These are phyloP conservation scores for Pseudotriccus pelzelni DNA, from an alignment of 2,797 vertebrate species.

Conservation along the genomic window DNA sequence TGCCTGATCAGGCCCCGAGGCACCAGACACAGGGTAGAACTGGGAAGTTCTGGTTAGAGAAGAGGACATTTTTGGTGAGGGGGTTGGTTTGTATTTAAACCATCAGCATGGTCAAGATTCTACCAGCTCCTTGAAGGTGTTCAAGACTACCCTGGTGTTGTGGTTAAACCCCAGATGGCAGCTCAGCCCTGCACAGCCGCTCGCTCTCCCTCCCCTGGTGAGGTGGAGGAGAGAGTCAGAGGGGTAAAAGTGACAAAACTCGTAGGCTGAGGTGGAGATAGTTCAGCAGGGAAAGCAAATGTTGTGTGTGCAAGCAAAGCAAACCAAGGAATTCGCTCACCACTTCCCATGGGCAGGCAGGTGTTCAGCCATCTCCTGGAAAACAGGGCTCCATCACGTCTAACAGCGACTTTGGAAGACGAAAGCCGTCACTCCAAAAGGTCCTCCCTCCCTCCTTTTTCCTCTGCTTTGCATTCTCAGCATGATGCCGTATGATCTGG, in stretches of 20 bases:
- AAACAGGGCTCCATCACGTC: background rate
- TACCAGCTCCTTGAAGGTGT: background rate
- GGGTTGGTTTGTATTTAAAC: background rate
- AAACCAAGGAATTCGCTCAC: background rate
- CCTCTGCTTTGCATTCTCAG: background rate
- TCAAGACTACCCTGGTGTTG: background rate
- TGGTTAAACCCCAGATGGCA: background rate
- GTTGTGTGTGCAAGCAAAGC: background rate
- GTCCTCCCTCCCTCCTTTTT: background rate
- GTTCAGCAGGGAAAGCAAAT: background rate
- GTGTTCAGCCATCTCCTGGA: background rate
- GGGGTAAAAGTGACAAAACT: background rate
- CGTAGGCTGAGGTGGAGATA: background rate
- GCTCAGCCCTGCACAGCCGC: background rate
- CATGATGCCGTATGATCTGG: background rate
- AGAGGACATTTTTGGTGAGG: background rate
- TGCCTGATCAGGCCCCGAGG: background rate
- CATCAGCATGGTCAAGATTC: background rate
- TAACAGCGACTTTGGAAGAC: background rate
- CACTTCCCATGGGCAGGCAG: background rate
- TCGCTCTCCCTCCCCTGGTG: background rate
- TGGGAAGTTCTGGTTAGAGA: background rate
- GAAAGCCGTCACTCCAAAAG: background rate
- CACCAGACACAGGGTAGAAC: background rate
- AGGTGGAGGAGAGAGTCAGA: background rate